Percentiles rank a stretch among this genome's conserved stretches.
Conservation (phyloP, 2,797 vertebrate genomes). For the Trachurus trachurus region DNA sequence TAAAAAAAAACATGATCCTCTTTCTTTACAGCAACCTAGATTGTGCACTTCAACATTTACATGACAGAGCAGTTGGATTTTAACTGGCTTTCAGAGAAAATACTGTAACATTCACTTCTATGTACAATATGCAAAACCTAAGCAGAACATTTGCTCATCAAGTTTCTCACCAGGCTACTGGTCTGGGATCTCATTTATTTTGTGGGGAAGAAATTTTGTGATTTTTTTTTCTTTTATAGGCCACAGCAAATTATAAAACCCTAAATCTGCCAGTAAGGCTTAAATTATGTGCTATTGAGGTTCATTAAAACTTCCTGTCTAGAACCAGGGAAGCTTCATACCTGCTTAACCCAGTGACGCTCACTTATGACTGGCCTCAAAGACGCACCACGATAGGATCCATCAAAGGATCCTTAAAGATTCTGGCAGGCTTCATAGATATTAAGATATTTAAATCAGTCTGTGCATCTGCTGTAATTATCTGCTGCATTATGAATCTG, state of each 20-base stretch:
- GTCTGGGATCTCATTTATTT: constrained; percentile 18
- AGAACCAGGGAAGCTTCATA: not conserved
- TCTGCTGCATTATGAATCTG: not conserved
- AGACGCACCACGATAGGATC: not conserved
- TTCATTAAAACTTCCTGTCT: not conserved
- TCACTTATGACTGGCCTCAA: constrained; percentile 9
- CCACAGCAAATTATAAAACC: not conserved
- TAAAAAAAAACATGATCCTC: not conserved
- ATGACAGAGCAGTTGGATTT: constrained; percentile 16
- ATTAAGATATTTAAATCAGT: not conserved
- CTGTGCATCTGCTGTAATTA: not conserved
- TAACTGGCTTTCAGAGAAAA: constrained; percentile 47
- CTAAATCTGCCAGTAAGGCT: not conserved
- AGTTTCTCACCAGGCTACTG: constrained; percentile 16
- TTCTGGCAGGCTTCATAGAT: constrained; percentile 3
- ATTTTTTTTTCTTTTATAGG: not conserved
- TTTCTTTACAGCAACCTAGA: constrained; percentile 16
- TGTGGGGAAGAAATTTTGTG: not conserved
- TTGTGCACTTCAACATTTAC: constrained; percentile 14
- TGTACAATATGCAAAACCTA: constrained; percentile 30
- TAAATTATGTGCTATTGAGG: not conserved
- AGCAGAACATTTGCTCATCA: not conserved
- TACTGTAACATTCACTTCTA: constrained; percentile 29
- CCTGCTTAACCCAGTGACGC: not conserved
- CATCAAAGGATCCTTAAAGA: not conserved